These are phyloP conservation scores for Melipona quadrifasciata DNA, from an alignment of 1,140 invertebrate genomes.

Conservation along the genomic window DNA sequence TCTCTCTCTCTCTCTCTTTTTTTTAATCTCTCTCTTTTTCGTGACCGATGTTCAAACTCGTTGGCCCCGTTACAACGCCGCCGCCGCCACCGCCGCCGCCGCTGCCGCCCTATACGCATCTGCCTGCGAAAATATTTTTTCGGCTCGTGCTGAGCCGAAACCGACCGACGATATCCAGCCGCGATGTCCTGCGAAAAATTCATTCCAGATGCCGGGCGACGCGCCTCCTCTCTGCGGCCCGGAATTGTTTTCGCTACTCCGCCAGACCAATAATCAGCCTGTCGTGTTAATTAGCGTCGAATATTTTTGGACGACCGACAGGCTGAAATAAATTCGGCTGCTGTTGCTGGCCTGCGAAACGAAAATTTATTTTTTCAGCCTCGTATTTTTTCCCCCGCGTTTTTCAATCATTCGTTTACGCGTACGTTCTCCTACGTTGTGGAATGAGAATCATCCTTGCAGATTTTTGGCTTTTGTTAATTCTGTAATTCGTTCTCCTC, in stretches of 20 bases:
- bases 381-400: too few species aligned
- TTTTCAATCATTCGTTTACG: too few species aligned
- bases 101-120: slow-evolving; percentile 48
- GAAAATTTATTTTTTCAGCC: too few species aligned
- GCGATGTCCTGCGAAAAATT: slow-evolving; percentile 56
- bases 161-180: slow-evolving; percentile 4
- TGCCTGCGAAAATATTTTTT: slow-evolving; percentile 70
- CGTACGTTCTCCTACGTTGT: too few species aligned
- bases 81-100: slow-evolving; percentile 44
- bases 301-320: background rate
- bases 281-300: background rate
- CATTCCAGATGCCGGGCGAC: slow-evolving; percentile 51
- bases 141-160: slow-evolving; percentile 38
- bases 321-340: background rate
- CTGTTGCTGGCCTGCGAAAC: too few species aligned
- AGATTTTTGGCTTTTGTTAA: too few species aligned
- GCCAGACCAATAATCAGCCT: background rate
- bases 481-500: too few species aligned
- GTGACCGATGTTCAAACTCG: slow-evolving; percentile 69
- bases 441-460: too few species aligned
- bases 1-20: slow-evolving; percentile 17
- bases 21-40: slow-evolving; percentile 64
- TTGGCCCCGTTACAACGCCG: slow-evolving; percentile 66
- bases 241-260: background rate
- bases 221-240: background rate